Base-by-base conservation (phyloP, 92 coral and sea anemone genomes). In the Parazoanthus darwini region DNA sequence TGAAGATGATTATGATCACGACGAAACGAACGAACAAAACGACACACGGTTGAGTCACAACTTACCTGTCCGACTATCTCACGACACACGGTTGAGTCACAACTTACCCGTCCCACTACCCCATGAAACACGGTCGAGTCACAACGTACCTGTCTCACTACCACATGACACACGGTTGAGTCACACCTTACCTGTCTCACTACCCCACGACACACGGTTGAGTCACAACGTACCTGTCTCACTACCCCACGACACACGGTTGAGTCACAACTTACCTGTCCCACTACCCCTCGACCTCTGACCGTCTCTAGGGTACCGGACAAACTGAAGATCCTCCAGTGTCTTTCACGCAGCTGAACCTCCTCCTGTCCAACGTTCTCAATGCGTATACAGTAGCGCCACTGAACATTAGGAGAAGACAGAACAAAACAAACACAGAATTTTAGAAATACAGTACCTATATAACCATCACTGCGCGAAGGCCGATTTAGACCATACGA, bases 261-360 rank as follows among this genome's bases (percentile, higher is more conserved):
- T 73, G 13, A 73, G 5, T 26, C 39, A 73, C 23, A 37, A 68
- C 91, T 33, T 63, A 96, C 99, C 99, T 97, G 99, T 14, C 99
- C 99, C 74, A 95, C 99, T 33, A 97, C 99, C 35, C 99, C 99
- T 79, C 98, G 89, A 42, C 99, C 99, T 81, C 99, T 85, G 29
- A 97, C 98, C 15, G 99, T 97, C 88, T 97, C 99, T 77, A 97
- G 88, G 65, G 99, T 97, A 16, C 99, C 99, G 72, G 99, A 95
- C 75, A 97, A 89, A 79, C 99, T 97, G 81, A 97, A 97, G 85
- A 97, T 97, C 84, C 96, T 94, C 99, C 99, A 97, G 78, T 97
- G 96, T 91, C 99, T 90, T 79, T 97, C 99, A 11, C 99, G 92
- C 0, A 97, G 98, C 77, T 95, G 99, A 0, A 92, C 99, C 0